A percentile compares a stretch with the other conserved stretches of the same genome.
These are phyloP conservation scores for Promerops cafer DNA, from an alignment of 2,113 vertebrate species.

Conservation along the genomic window DNA sequence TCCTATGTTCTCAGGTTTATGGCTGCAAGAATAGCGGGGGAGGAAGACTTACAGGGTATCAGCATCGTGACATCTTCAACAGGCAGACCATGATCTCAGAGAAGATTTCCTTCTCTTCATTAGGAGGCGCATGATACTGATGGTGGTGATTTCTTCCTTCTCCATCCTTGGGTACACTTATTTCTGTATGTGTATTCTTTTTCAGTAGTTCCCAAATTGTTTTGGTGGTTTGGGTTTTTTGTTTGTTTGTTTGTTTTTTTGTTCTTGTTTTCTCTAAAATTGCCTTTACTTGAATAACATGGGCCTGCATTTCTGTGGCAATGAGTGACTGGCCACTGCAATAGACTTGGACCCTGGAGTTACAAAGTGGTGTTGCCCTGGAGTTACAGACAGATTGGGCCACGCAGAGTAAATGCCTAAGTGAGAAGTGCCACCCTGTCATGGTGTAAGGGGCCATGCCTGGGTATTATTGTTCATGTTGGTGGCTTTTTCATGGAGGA, in stretches of 20 bases:
- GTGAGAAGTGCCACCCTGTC: background rate
- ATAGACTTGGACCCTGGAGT: background rate
- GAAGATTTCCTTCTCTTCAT: background rate
- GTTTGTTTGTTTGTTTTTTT: too few species aligned
- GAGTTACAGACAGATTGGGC: background rate
- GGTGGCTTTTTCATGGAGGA: background rate
- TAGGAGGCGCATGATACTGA: background rate
- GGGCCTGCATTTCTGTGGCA: background rate
- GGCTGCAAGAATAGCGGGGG: background rate
- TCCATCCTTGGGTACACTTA: background rate
- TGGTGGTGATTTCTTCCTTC: background rate
- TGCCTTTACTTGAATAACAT: background rate
- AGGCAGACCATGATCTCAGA: background rate
- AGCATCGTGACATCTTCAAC: background rate
- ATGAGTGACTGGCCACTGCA: background rate
- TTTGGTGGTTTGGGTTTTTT: background rate
- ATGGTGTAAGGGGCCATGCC: rapidly evolving
- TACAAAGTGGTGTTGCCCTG: background rate
- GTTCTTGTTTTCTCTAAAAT: background rate
- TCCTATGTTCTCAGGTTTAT: background rate
- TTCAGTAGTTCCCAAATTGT: background rate
- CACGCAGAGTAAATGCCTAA: background rate
- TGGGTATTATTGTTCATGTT: background rate
- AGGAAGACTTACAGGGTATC: background rate
- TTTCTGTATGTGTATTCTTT: background rate